Evolutionary conservation across 1,140 invertebrate genomes (phyloP).

Genomic region (Drosophila trapezifrons): DNA sequence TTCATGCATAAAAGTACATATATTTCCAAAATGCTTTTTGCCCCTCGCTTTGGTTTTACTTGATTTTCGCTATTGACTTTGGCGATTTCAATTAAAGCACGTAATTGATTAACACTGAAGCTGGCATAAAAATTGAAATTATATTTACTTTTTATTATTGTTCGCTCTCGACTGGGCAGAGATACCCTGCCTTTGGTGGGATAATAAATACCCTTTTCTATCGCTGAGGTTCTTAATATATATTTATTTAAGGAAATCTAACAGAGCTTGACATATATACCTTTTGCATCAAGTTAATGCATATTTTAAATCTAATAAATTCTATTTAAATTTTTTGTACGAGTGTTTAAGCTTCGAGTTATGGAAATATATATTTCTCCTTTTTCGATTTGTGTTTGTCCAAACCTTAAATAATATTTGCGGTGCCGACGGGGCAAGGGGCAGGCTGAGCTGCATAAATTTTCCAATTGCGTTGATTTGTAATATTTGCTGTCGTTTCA

Average conservation of each 20-base stretch:
- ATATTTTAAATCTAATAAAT: no score
- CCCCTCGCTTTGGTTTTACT: constrained; percentile 22
- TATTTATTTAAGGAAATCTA: no score
- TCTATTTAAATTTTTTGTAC: no score
- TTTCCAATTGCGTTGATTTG: constrained; percentile 56
- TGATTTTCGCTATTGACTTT: constrained; percentile 68
- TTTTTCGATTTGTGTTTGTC: constrained; percentile 11
- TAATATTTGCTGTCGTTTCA: constrained; percentile 54
- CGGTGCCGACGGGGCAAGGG: neutral
- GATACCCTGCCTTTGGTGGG: neutral
- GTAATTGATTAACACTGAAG: constrained; percentile 76
- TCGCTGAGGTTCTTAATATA: no score
- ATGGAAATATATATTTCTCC: neutral
- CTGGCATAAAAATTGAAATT: constrained; percentile 67
- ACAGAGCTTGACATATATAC: neutral
- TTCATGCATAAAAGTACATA: no score
- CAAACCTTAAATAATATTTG: constrained; percentile 40
- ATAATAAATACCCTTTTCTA: neutral
- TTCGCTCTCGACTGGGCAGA: neutral
- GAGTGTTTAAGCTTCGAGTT: constrained; percentile 3
- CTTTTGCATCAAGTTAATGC: no score
- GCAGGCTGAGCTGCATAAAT: constrained; percentile 22
- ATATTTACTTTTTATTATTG: constrained; percentile 78
- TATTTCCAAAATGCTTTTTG: constrained; percentile 33
- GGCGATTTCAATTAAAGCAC: constrained; percentile 79